Evolutionary conservation across 1,140 invertebrate species (phyloP), one percentile per base, ranked within the genome.

Genomic region (Monochamus saltuarius): DNA sequence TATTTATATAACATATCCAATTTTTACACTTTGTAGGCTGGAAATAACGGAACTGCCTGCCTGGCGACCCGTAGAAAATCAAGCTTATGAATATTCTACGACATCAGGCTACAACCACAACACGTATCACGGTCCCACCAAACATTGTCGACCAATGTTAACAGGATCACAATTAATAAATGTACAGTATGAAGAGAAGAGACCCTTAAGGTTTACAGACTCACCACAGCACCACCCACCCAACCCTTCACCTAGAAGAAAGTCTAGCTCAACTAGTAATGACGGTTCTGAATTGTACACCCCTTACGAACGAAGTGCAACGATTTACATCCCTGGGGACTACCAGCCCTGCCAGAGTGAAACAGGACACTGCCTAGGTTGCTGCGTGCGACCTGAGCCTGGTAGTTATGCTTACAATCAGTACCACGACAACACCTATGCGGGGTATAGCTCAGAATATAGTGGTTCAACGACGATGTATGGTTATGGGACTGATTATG

Each of bases 91-190:
- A 70, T 84, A 85, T 68, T 81, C 77, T 7, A 79, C 80, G 3
- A 56, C 73, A 14, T 82, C 80, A 39, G 83, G 84, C 39, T 91
- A 89, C 78, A 85, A 84, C 50, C 91, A 94, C 74, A 92, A 94
- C 75, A 96, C 94, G 1, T 96, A 95, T 78, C 93, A 96, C 78
- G 93, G 93, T 7, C 90, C 89, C 11, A 85, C 87, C 7, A 80
- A 85, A 61, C 90, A 92, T 72, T 84, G 88, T 59, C 83, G 92
- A 62, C 87, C 88, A 10, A 78, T 83, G n/a, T 75, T 88, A 6
- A 83, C 83, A 11, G 68, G 63, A 29, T 74, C 69, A 0, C 75
- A 76, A 62, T 55, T 76, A 19, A 64, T 76, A 6, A 80, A 75
- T 47, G 69, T 81, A 2, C 79, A 81, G 72, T 66, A 75, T 7